These are phyloP conservation scores for Antigone vipio DNA, from an alignment of 2,113 vertebrate species.

Conservation along the genomic window DNA sequence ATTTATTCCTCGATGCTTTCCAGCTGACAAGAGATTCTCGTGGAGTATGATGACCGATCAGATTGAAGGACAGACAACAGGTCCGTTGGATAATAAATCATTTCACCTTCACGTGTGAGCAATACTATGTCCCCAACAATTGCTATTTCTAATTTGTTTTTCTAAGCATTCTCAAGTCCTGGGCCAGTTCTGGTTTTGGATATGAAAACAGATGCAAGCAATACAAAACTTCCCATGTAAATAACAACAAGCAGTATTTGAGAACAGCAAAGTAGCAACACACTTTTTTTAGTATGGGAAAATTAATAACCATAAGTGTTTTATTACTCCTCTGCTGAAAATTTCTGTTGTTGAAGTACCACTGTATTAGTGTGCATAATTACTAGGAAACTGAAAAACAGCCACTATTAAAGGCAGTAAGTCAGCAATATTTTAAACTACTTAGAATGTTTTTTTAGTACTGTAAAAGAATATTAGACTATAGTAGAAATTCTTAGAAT, in stretches of 20 bases:
- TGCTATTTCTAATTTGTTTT: constrained; percentile 9
- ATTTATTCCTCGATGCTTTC: constrained; percentile 45
- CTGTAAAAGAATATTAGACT: neutral
- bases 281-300: neutral
- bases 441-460: neutral
- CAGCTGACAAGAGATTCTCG: constrained; percentile 34
- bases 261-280: neutral
- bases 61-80: constrained; percentile 25
- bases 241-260: neutral
- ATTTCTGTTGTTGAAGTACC: constrained; percentile 8
- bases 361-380: neutral
- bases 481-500: neutral
- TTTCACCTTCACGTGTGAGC: constrained; percentile 9
- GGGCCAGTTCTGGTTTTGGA: neutral
- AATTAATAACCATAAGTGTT: neutral
- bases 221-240: neutral
- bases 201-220: neutral
- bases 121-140: neutral
- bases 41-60: neutral
- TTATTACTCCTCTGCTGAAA: constrained; percentile 12
- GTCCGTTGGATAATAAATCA: constrained; percentile 45
- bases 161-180: constrained; percentile 18
- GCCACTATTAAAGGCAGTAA: neutral
- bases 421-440: neutral
- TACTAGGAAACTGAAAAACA: constrained; percentile 35